phyloP scores from a whole-genome alignment of 2,113 vertebrate species.

The Anarhynchus alexandrinus region DNA sequence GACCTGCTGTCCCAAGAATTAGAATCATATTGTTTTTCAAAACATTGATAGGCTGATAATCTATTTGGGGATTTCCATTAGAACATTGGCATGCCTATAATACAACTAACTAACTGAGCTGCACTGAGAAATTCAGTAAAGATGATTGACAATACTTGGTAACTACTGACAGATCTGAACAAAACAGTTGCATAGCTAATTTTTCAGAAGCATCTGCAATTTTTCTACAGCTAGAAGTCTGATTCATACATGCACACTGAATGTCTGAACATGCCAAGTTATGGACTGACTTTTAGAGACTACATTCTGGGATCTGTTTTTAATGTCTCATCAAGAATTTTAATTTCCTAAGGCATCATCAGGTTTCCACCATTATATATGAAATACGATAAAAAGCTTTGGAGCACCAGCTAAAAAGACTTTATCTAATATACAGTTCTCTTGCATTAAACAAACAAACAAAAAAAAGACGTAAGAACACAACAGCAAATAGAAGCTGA shows the following conservation, averaged over 20 bases:
- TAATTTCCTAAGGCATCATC: neutral
- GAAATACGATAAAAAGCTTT: neutral
- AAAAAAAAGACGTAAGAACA: neutral
- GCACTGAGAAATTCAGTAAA: neutral
- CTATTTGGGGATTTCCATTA: neutral
- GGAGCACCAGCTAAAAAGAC: neutral
- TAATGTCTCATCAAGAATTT: neutral
- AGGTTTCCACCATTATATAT: neutral
- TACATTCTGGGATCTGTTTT: neutral
- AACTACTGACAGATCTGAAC: neutral
- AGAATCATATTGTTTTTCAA: neutral
- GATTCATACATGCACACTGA: neutral
- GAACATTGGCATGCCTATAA: neutral
- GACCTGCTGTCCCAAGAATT: neutral
- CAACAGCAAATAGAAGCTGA: neutral
- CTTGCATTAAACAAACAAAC: neutral
- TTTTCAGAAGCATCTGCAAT: neutral
- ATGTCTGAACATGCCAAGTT: neutral
- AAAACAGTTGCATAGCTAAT: neutral
- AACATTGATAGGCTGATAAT: neutral
- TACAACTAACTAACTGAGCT: neutral
- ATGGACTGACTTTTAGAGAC: neutral
- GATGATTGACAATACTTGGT: no score
- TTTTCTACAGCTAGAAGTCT: neutral
- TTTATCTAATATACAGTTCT: neutral